These are phyloP conservation scores for Tenthredo scrophulariae DNA, from an alignment of 2,888 invertebrate species.

Conservation along the genomic window DNA sequence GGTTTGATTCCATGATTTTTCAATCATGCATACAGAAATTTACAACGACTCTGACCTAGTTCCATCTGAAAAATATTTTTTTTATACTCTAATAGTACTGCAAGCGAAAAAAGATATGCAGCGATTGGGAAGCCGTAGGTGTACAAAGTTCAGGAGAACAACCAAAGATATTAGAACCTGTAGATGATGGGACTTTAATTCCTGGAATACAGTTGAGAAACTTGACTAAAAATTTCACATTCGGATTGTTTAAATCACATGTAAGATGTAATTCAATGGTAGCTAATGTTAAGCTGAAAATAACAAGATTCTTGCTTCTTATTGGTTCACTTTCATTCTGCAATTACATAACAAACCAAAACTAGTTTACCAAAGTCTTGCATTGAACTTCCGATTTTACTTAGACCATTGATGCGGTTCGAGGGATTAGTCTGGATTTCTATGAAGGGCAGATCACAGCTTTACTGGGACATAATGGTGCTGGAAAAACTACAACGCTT, in stretches of 20 bases:
- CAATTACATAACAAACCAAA: background rate
- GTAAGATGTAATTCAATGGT: background rate
- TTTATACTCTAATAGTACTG: background rate
- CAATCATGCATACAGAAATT: background rate
- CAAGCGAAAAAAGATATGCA: slow-evolving; percentile 69
- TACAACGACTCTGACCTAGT: background rate
- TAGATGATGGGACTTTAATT: slow-evolving; percentile 65
- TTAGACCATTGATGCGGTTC: slow-evolving; percentile 72
- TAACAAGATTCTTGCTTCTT: background rate
- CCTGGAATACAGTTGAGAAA: slow-evolving; percentile 80
- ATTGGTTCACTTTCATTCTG: background rate
- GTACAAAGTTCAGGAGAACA: slow-evolving; percentile 66
- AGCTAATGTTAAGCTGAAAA: background rate
- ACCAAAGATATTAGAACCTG: slow-evolving; percentile 72
- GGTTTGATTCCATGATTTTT: slow-evolving; percentile 61
- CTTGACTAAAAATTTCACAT: slow-evolving; percentile 75
- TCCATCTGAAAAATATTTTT: background rate
- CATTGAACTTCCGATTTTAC: slow-evolving; percentile 16
- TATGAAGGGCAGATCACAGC: slow-evolving; percentile 92
- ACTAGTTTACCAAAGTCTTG: background rate
- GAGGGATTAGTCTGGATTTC: slow-evolving; percentile 85
- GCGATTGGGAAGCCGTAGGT: slow-evolving; percentile 66
- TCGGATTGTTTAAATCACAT: slow-evolving; percentile 54
- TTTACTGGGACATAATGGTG: slow-evolving; percentile 93
- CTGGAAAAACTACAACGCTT: slow-evolving; percentile 92